Base-by-base conservation (phyloP, 2,113 vertebrate species). In the Dromiciops gliroides region DNA sequence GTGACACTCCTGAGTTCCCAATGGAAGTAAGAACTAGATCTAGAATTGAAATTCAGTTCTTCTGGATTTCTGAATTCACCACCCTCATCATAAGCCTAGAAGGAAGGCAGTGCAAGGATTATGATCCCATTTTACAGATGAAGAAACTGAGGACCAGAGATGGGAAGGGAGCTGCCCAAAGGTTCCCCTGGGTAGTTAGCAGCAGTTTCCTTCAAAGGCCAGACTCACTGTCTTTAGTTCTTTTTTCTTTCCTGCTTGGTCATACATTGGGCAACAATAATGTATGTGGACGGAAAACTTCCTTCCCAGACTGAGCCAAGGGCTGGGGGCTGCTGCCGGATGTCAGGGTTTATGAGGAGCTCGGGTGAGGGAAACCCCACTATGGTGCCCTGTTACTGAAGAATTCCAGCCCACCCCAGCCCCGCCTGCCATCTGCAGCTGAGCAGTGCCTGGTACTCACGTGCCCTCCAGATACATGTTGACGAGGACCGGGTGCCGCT, bases 391-490 rank as follows among this genome's bases (percentile, higher is more conserved):
- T 3, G 90, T 48, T 26, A 12, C 51, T 1, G 6, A 44, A 0
- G 2, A 26, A 8, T 19, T 6, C 14, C n/a, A n/a, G n/a, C n/a
- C n/a, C n/a, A n/a, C n/a, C n/a, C n/a, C n/a, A n/a, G n/a, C n/a
- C n/a, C 19, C 3, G 0, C 0, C 1, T 0, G 47, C 24, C 0
- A 3, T 10, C 28, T 23, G 2, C 0, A 0, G 23, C 51, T 22
- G 3, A 0, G 56, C 24, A 0, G 24, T 11, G 75, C 94, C 52
- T 3, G 44, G 67, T 52, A 99, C 99, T 96, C 97, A 99, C 99
- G 99, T 92, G 99, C 99, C 99, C 99, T 99, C 99, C 99, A 99
- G 97, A 99, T 97, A 97, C 99, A 99, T 0, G 98, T 98, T 90
- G 99, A 98, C 3, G 99, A 99, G 7, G 99, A 99, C 0, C 99